These are phyloP conservation scores for Rugalucina vietnamica DNA, from an alignment of 2,888 invertebrate species.

Conservation along the genomic window DNA sequence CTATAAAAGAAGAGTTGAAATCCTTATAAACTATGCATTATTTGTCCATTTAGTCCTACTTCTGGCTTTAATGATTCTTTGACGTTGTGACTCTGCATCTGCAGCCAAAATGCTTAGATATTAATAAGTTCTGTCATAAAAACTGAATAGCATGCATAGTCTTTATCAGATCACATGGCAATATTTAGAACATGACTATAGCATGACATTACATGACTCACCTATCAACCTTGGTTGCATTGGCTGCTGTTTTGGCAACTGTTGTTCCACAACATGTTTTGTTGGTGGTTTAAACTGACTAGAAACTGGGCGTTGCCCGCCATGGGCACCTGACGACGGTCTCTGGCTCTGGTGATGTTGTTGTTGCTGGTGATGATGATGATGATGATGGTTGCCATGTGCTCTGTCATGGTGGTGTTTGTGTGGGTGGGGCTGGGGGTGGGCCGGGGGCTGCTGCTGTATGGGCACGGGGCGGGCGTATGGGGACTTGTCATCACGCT, in stretches of 20 bases:
- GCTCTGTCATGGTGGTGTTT: conserved; percentile 65
- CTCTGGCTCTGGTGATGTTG: conserved; percentile 61
- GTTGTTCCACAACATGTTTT: conserved; percentile 80
- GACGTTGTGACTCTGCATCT: too few species aligned
- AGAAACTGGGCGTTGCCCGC: conserved; percentile 60
- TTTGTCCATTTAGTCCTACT: too few species aligned
- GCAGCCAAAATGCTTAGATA: too few species aligned
- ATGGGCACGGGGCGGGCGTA: conserved; percentile 61
- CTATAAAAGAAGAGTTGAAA: too few species aligned
- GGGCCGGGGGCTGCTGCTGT: conserved; percentile 57
- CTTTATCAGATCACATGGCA: too few species aligned
- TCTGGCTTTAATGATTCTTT: too few species aligned
- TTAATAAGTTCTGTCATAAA: too few species aligned
- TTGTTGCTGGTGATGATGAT: conserved; percentile 86
- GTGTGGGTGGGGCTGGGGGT: conserved; percentile 85
- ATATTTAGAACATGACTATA: neutral
- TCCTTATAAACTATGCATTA: too few species aligned
- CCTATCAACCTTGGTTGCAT: conserved; percentile 70
- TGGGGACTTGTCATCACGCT: conserved; percentile 76
- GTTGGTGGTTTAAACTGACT: conserved; percentile 65
- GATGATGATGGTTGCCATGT: conserved; percentile 85
- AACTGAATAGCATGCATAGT: too few species aligned
- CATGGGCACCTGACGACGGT: conserved; percentile 21
- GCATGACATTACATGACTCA: conserved; percentile 34
- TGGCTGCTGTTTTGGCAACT: conserved; percentile 65